Evolutionary conservation across 2,888 invertebrate species (phyloP).

Genomic region (Bugula neritina): DNA sequence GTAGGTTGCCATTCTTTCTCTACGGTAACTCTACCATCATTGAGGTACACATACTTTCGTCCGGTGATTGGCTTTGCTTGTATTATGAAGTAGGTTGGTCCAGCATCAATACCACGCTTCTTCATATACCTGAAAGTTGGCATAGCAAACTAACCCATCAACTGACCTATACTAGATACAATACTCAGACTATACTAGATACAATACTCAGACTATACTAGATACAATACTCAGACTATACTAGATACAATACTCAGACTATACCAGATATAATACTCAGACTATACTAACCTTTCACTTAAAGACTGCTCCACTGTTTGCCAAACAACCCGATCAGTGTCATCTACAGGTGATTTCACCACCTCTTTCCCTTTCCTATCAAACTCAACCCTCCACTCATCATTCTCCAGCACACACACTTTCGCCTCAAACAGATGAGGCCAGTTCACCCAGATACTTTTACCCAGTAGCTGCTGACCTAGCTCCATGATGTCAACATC

Average conservation of each 20-base stretch:
- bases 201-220: too few species aligned
- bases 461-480: slow-evolving; percentile 60
- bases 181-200: too few species aligned
- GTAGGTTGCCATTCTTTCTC: slow-evolving; percentile 68
- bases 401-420: slow-evolving; percentile 56
- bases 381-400: slow-evolving; percentile 5
- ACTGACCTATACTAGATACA: too few species aligned
- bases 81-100: slow-evolving; percentile 60
- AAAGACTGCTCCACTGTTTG: neutral
- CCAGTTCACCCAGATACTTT: slow-evolving; percentile 76
- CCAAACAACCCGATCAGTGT: neutral
- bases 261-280: too few species aligned
- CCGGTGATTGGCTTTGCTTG: slow-evolving; percentile 71
- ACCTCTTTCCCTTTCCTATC: neutral
- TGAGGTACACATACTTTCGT: slow-evolving; percentile 56
- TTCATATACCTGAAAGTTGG: slow-evolving; percentile 56
- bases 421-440: slow-evolving; percentile 80
- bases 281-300: neutral
- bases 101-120: slow-evolving; percentile 73
- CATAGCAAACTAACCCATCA: too few species aligned
- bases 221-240: too few species aligned
- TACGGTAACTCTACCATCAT: slow-evolving; percentile 61
- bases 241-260: too few species aligned
- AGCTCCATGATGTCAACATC: slow-evolving; percentile 12
- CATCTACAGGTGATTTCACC: neutral